phyloP scores from a whole-genome alignment of 2,888 invertebrate genomes.

The Sympetrum striolatum region DNA sequence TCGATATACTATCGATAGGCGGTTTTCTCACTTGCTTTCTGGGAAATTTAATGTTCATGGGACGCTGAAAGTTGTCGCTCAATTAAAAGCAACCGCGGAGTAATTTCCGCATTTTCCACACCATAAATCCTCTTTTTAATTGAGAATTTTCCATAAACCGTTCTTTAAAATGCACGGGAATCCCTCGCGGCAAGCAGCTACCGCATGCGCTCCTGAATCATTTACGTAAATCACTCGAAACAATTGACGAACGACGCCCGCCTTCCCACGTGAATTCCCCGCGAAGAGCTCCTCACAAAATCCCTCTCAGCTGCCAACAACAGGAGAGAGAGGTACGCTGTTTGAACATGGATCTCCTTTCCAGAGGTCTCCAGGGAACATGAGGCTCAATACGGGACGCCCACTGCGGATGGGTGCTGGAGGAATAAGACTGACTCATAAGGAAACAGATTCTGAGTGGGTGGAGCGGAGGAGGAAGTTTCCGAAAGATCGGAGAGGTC shows the following conservation, averaged over 20 bases:
- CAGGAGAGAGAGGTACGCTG: neutral
- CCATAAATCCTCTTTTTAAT: too few relatives aligned
- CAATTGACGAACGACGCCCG: neutral
- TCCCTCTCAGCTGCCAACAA: neutral
- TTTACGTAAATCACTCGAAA: too few relatives aligned
- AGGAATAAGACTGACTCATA: neutral
- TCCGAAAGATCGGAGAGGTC: neutral
- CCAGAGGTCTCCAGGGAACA: neutral
- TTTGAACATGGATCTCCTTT: neutral
- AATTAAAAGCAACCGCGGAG: too few relatives aligned
- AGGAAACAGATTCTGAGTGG: neutral
- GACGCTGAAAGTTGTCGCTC: too few relatives aligned
- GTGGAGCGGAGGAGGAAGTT: neutral
- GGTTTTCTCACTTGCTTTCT: too few relatives aligned
- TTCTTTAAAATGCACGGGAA: too few relatives aligned
- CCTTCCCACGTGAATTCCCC: neutral
- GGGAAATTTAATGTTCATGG: too few relatives aligned
- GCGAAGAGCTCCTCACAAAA: neutral
- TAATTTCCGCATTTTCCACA: too few relatives aligned
- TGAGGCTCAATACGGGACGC: neutral
- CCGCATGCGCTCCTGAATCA: too few relatives aligned
- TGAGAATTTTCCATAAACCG: too few relatives aligned
- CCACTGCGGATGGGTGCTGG: neutral
- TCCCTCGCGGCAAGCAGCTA: too few relatives aligned
- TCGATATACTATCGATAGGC: too few relatives aligned